Conservation (phyloP, 2,888 invertebrate genomes). For the Entomobrya multifasciata region DNA sequence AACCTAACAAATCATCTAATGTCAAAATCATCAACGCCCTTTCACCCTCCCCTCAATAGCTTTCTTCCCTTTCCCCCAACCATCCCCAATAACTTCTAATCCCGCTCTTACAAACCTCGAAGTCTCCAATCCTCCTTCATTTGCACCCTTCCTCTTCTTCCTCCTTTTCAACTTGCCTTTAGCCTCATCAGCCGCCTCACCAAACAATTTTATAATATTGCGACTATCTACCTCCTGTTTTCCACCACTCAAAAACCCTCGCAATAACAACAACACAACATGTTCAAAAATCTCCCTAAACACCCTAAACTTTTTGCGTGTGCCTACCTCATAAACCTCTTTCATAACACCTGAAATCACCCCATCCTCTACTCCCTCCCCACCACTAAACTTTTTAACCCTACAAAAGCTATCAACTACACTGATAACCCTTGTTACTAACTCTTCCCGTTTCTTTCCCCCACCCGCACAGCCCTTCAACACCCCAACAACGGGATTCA, state of each 20-base stretch:
- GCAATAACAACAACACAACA: conserved; percentile 41
- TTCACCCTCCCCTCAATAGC: conserved; percentile 35
- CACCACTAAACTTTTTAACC: conserved; percentile 55
- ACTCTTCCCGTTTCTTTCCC: conserved; percentile 15
- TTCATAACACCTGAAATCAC: conserved; percentile 43
- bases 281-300: conserved; percentile 60
- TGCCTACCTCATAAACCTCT: conserved; percentile 48
- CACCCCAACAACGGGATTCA: conserved; percentile 68
- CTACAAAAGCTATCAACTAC: conserved; percentile 61
- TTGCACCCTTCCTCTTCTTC: conserved; percentile 33
- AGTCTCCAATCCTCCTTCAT: not conserved
- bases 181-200: conserved; percentile 24
- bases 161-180: conserved; percentile 32
- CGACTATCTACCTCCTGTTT: conserved; percentile 39
- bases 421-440: conserved; percentile 45
- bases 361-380: conserved; percentile 49
- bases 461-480: conserved; percentile 41
- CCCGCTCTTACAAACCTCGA: conserved; percentile 49
- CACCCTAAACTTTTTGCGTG: conserved; percentile 30
- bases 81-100: conserved; percentile 35
- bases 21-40: not conserved
- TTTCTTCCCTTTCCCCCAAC: conserved; percentile 48
- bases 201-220: conserved; percentile 36
- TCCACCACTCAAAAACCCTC: conserved; percentile 32
- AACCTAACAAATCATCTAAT: too few species aligned